These are phyloP conservation scores for Yponomeuta plumbellus DNA, from an alignment of 2,888 invertebrate genomes.

Conservation along the genomic window DNA sequence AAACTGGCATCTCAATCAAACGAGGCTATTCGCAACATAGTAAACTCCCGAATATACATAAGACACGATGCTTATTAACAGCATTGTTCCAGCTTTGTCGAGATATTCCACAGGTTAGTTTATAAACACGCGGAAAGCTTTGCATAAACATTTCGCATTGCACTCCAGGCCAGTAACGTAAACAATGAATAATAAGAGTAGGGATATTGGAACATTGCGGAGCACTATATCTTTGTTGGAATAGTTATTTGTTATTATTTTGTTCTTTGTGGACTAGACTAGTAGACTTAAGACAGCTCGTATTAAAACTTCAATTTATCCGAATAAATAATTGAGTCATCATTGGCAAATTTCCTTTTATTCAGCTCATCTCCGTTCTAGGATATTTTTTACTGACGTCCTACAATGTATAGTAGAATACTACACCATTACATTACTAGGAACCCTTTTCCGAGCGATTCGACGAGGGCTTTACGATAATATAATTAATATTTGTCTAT, in stretches of 20 bases:
- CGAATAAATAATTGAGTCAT: neutral
- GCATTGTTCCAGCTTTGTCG: slow-evolving; percentile 10
- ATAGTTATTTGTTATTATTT: neutral
- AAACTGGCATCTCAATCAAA: neutral
- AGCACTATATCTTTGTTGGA: neutral
- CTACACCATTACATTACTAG: too few species aligned
- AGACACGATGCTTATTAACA: neutral
- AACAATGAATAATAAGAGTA: slow-evolving; percentile 48
- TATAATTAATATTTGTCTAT: too few species aligned
- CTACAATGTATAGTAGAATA: too few species aligned
- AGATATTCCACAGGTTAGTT: slow-evolving; percentile 44
- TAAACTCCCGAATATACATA: neutral
- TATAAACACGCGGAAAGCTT: slow-evolving; percentile 52
- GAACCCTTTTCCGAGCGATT: too few species aligned
- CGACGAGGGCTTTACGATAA: too few species aligned
- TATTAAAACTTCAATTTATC: neutral
- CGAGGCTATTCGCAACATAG: neutral
- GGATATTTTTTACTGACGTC: too few species aligned
- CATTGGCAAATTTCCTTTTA: too few species aligned
- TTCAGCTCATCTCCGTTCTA: too few species aligned
- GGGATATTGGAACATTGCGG: slow-evolving; percentile 17
- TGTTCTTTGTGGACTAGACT: neutral
- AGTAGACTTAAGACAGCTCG: neutral
- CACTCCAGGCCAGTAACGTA: slow-evolving; percentile 45
- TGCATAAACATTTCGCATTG: slow-evolving; percentile 54